phyloP scores from a whole-genome alignment of 92 coral and sea anemone species.

The Parazoanthus atlanticus region DNA sequence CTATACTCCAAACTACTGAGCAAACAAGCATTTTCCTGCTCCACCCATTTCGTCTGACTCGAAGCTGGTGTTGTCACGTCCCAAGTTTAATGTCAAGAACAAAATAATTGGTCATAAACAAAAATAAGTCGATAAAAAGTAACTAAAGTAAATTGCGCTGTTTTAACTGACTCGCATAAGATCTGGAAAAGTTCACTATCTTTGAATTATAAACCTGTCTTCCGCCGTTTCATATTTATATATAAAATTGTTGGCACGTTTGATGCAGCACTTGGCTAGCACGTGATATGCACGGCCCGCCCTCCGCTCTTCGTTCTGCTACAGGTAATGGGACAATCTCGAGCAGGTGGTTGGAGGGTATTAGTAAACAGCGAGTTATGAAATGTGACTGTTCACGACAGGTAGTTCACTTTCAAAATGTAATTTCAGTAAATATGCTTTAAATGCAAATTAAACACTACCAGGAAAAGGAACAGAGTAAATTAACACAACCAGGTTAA shows the following conservation, averaged over 20 bases:
- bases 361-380: not conserved
- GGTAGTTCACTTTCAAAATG: not conserved
- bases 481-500: not conserved
- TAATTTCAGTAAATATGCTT: not conserved
- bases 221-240: not conserved
- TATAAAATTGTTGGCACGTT: not conserved
- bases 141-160: too few relatives aligned
- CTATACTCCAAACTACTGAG: not conserved
- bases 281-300: not conserved
- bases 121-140: not conserved
- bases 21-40: not conserved
- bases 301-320: too few relatives aligned
- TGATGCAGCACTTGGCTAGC: not conserved
- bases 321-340: not conserved
- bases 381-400: not conserved
- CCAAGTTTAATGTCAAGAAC: not conserved
- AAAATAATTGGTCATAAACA: not conserved
- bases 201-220: not conserved
- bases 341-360: slow-evolving; percentile 17
- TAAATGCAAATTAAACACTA: not conserved
- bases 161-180: not conserved
- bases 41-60: slow-evolving; percentile 1
- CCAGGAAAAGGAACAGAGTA: not conserved
- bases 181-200: not conserved
- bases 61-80: not conserved